These are phyloP conservation scores for Megastigmus dorsalis DNA, from an alignment of 2,888 invertebrate species.

Conservation along the genomic window DNA sequence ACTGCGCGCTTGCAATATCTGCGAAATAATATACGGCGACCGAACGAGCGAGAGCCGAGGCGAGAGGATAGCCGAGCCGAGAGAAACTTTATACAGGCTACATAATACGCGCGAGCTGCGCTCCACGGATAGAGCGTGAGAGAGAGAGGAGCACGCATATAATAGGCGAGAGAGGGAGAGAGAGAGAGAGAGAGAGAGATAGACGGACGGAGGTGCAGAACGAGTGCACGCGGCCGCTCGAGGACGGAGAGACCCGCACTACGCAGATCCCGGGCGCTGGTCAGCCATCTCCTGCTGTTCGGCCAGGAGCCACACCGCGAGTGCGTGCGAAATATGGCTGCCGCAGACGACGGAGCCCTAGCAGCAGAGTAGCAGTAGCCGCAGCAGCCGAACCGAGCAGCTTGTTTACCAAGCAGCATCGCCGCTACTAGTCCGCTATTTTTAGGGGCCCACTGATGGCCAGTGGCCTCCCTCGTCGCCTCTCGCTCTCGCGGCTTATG, in stretches of 20 bases:
- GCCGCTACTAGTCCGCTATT: conserved; percentile 33
- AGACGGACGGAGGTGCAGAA: background rate
- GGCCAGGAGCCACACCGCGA: no score
- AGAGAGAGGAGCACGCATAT: background rate
- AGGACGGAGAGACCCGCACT: background rate
- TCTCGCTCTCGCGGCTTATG: conserved; percentile 26
- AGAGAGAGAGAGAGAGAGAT: background rate
- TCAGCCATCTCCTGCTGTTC: background rate
- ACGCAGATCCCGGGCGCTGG: conserved; percentile 1
- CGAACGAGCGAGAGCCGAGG: no score
- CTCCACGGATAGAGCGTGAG: no score
- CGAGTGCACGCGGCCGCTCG: background rate
- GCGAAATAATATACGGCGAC: no score
- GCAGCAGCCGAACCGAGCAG: background rate
- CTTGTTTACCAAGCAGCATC: conserved; percentile 17
- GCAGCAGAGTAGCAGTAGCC: background rate
- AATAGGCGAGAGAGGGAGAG: background rate
- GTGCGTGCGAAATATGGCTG: conserved; percentile 26
- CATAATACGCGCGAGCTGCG: background rate
- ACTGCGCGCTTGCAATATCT: no score
- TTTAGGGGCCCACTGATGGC: conserved; percentile 26
- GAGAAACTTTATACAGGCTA: background rate
- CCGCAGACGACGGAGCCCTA: background rate
- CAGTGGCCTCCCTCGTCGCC: background rate
- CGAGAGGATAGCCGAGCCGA: conserved; percentile 14